A percentile compares a stretch with the other conserved stretches of the same genome.
These are phyloP conservation scores for Miniopterus natalensis DNA, from an alignment of 2,113 vertebrate genomes.

Conservation along the genomic window DNA sequence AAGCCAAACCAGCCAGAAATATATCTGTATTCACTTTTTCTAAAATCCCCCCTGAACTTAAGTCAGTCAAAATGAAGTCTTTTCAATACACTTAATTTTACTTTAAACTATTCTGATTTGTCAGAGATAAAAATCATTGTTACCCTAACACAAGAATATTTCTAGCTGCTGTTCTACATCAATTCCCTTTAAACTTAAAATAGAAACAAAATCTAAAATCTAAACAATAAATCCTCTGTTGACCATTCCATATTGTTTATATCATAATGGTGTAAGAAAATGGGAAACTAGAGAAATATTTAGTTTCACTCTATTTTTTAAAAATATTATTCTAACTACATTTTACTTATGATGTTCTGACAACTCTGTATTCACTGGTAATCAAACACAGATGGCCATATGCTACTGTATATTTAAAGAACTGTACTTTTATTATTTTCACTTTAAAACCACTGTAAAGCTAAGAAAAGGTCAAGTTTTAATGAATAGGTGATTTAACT, in stretches of 20 bases:
- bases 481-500: not conserved
- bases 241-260: not conserved
- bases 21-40: slow-evolving; percentile 17
- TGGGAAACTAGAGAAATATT: not conserved
- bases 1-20: not conserved
- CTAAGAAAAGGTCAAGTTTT: slow-evolving; percentile 17
- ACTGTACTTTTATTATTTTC: not conserved
- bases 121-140: slow-evolving; percentile 21
- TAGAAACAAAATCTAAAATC: slow-evolving; percentile 34
- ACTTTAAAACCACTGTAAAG: slow-evolving; percentile 15
- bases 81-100: not conserved
- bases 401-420: not conserved
- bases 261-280: not conserved
- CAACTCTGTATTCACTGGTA: slow-evolving; percentile 5
- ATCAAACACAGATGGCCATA: slow-evolving; percentile 1
- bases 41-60: slow-evolving; percentile 22
- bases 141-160: slow-evolving; percentile 30
- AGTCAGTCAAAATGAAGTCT: slow-evolving; percentile 33
- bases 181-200: slow-evolving; percentile 40
- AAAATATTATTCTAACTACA: slow-evolving; percentile 24
- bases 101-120: slow-evolving; percentile 13
- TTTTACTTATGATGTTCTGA: not conserved
- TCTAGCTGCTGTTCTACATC: not conserved
- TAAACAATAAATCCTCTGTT: not conserved
- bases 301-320: not conserved